Base-by-base conservation (phyloP, 2,888 invertebrate genomes). In the Cordilura impudica region DNA sequence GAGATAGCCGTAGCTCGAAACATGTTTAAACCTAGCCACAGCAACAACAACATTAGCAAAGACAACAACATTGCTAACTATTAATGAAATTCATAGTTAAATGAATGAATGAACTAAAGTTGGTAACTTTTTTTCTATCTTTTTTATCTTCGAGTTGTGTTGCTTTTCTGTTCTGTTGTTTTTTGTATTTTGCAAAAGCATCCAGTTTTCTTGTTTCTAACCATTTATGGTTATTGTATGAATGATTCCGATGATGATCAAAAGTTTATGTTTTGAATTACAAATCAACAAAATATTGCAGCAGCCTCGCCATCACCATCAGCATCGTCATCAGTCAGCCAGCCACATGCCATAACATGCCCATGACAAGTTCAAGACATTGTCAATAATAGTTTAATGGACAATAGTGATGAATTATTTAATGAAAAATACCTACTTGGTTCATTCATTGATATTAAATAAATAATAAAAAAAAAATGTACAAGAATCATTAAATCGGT, bases 301-400 rank as follows among this genome's bases (percentile, higher is more conserved):
- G 10, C 26, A n/a, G 21, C 14, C 31, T 53, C 21, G 21, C 51
- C 21, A 47, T 16, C 43, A 49, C 39, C 61, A 14, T 26, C 31
- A 56, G 56, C 71, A 71, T 65, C 76, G 58, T 71, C 70, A 69
- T 73, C 43, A 58, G 56, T 39, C 51, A 53, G n/a, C n/a, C n/a
- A 39, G 66, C 79, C 78, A 75, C 66, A 75, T 79, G 79, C 79
- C 75, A 69, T 71, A 79, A 75, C 71, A 79, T 63, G 75, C 54
- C 75, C 66, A 67, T 75, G 79, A 79, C 75, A 75, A 79, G 79
- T 75, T 79, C 63, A 72, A 75, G 79, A 75, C 71, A 75, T 79
- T 79, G 79, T 79, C 79, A 79, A 79, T 79, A 79, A 75, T 79
- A 79, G 75, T 75, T 79, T 72, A 79, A 79, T 79, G 63, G 71